Base-by-base conservation (phyloP, 2,113 vertebrate species). In the Xiphophorus hellerii region DNA sequence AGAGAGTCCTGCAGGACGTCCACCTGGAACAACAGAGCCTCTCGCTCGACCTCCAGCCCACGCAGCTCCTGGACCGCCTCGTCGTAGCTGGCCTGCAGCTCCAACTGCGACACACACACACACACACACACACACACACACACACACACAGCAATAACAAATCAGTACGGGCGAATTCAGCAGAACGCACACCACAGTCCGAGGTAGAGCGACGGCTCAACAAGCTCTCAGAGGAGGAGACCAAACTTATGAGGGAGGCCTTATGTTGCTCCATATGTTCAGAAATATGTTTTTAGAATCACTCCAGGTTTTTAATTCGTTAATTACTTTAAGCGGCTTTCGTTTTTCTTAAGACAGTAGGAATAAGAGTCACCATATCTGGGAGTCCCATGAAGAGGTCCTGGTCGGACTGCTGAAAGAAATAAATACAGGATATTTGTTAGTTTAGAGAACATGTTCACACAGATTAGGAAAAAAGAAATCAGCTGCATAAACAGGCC, bases 11-110 rank as follows among this genome's bases (percentile, higher is more conserved):
- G 94, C 79, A 95, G 90, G 62, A 93, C 88, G 14, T 94, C 94
- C 90, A 95, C 93, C 91, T 95, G 94, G 90, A 95, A 95, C 81
- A 94, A 80, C 84, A 95, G 84, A 60, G 88, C 65, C 70, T 93
- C 94, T 69, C 93, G 91, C 88, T 94, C 92, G 5, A 95, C 87
- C 88, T 94, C 94, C 84, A 95, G 78, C 66, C 87, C 87, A 74
- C 85, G 91, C 82, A 95, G 78, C 84, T 94, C 94, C 87, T 92
- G 92, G 76, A 95, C 80, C 70, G 85, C 92, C 78, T 91, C 91
- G 2, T 94, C 92, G 58, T 94, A 94, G 89, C 82, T 90, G 76
- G 88, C 90, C 85, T 94, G 93, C 74, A 94, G 93, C 76, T 95
- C 93, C 84, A 91, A 58, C 93, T 95, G 87, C 22, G 72, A 30